Conservation (phyloP, 2,113 vertebrate genomes). For the Symphodus melops region DNA sequence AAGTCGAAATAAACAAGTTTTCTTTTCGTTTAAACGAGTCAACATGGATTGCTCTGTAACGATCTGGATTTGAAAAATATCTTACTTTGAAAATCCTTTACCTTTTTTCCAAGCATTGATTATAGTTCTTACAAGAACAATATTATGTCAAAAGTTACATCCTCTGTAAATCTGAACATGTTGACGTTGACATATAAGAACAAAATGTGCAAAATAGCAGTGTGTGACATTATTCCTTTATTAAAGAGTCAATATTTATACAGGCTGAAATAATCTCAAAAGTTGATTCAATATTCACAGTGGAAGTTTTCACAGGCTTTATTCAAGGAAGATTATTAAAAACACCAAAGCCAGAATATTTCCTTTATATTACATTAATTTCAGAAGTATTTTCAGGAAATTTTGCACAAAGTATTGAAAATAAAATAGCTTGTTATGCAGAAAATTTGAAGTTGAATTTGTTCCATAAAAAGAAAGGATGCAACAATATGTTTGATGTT, state of each 20-base stretch:
- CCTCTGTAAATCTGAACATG: neutral
- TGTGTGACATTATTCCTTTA: neutral
- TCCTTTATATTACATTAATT: neutral
- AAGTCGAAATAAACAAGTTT: conserved; percentile 11
- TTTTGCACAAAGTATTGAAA: neutral
- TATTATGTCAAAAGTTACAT: neutral
- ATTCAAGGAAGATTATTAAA: neutral
- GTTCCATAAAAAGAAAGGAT: neutral
- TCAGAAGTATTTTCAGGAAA: neutral
- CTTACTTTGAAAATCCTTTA: neutral
- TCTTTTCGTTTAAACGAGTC: neutral
- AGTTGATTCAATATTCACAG: neutral
- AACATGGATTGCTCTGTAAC: neutral
- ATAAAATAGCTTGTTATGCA: neutral
- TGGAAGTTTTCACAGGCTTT: neutral
- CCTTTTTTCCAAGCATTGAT: neutral
- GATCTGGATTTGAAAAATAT: neutral
- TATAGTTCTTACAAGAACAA: neutral
- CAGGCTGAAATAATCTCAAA: neutral
- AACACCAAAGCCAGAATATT: neutral
- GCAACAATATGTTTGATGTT: neutral
- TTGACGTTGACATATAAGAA: neutral
- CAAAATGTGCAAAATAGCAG: neutral
- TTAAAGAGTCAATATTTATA: neutral
- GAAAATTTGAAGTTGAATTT: neutral